Conservation (phyloP, 1,140 invertebrate genomes). For the Drosophila virilis region DNA sequence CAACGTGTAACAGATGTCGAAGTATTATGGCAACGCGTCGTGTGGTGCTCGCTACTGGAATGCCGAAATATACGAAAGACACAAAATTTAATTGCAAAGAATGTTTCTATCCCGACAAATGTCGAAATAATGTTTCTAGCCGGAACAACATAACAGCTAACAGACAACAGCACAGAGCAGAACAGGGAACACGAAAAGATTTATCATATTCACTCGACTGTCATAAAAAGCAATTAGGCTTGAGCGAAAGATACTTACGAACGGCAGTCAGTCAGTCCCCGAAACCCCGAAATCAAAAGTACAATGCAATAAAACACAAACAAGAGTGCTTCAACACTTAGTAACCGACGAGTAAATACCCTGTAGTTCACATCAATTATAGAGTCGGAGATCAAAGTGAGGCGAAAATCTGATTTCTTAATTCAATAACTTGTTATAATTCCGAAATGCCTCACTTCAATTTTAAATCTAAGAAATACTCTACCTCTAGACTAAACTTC, state of each 20-base stretch:
- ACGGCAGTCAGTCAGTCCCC: slow-evolving; percentile 44
- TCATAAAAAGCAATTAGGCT: slow-evolving; percentile 82
- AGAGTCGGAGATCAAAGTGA: no score
- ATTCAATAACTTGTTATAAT: no score
- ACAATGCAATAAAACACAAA: slow-evolving; percentile 54
- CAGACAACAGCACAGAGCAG: not conserved
- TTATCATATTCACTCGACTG: slow-evolving; percentile 81
- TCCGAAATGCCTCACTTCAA: no score
- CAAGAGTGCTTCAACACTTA: not conserved
- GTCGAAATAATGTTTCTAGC: slow-evolving; percentile 75
- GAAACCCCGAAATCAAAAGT: slow-evolving; percentile 70
- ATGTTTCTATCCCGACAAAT: slow-evolving; percentile 76
- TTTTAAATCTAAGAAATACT: no score
- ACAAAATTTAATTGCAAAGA: slow-evolving; percentile 75
- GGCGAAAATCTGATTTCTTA: no score
- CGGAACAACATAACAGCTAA: slow-evolving; percentile 14
- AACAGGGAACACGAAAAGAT: slow-evolving; percentile 55
- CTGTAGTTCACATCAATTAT: not conserved
- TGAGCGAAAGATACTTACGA: slow-evolving; percentile 63
- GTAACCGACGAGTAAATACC: not conserved
- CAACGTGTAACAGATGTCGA: slow-evolving; percentile 69
- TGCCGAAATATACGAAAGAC: slow-evolving; percentile 50
- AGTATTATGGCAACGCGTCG: slow-evolving; percentile 50
- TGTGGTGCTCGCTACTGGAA: slow-evolving; percentile 47
- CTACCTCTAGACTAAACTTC: no score